Evolutionary conservation across 1,140 invertebrate species (phyloP).

Genomic region (Ruditapes philippinarum): DNA sequence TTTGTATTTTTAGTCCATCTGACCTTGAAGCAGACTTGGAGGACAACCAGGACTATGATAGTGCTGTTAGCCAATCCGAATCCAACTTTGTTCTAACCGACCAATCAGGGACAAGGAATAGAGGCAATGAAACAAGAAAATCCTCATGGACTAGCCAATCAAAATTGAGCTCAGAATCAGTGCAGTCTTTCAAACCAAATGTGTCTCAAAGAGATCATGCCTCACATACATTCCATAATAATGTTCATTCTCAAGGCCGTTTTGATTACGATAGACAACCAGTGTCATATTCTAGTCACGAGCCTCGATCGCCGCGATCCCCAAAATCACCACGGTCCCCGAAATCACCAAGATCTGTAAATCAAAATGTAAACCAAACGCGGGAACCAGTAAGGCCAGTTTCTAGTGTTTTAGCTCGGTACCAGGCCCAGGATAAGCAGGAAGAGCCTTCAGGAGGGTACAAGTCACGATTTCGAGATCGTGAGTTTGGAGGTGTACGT

Average conservation of each 20-base stretch:
- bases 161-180: conserved; percentile 57
- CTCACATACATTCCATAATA: conserved; percentile 31
- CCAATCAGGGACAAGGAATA: conserved; percentile 73
- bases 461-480: conserved; percentile 43
- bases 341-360: conserved; percentile 11
- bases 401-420: conserved; percentile 53
- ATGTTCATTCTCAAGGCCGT: background rate
- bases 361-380: conserved; percentile 6
- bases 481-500: conserved; percentile 47
- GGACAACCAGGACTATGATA: conserved; percentile 88
- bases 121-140: conserved; percentile 13
- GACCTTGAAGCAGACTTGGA: conserved; percentile 90
- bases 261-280: conserved; percentile 33
- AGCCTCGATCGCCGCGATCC: background rate
- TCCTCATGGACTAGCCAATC: conserved; percentile 46
- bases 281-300: conserved; percentile 47
- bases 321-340: conserved; percentile 46
- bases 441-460: conserved; percentile 12
- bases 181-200: conserved; percentile 57
- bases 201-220: conserved; percentile 23
- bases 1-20: conserved; percentile 87
- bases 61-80: conserved; percentile 86
- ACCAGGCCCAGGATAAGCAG: conserved; percentile 38
- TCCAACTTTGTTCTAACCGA: conserved; percentile 84
- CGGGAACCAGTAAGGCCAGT: conserved; percentile 48